Evolutionary conservation across 2,113 vertebrate genomes (phyloP), one percentile per base, ranked within the genome.

Genomic region (Bubo scandiacus): DNA sequence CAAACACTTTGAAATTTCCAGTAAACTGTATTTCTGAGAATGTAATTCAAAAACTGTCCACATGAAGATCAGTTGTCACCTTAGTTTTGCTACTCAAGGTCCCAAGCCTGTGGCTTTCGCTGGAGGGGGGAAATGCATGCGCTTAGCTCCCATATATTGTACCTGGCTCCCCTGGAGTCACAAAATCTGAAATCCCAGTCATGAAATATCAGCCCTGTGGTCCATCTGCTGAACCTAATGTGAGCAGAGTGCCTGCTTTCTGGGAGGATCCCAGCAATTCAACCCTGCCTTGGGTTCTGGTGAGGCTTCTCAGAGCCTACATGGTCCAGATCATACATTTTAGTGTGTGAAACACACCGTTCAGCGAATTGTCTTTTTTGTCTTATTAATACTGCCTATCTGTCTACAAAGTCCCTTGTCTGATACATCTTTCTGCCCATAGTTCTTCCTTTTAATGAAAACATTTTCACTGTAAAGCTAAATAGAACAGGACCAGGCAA

Each of bases 391-490:
- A 30, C 11, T 40, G 4, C 12, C 12, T 81, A 14, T 57, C 30
- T 88, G 40, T 63, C 7, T 73, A 34, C 15, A 10, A 72, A 86
- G 43, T 61, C 40, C 9, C 4, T 59, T 72, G 21, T 47, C 63
- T 57, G 36, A 40, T 62, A 49, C 14, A 45, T 70, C 21, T 40
- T 82, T 65, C 40, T 52, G 45, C 9, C 13, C 1, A 0, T 0
- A 1, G 9, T 65, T 10, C 12, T 27, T 61, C 47, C 15, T 88
- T 66, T 62, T 45, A n/a, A 34, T n/a, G 15, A 51, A 85, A 42
- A 30, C 40, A 30, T 52, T 74, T 84, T 61, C 17, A 57, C 3
- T 1, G 4, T 22, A 57, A 26, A 4, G 17, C 45, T 90, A 49
- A 84, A 55, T 27, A n/a, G 40, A 81, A 70, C 7, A 40, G 8